Evolutionary conservation across 1,140 invertebrate species (phyloP), one percentile per base, ranked within the genome.

Genomic region (Drosophila guanche): DNA sequence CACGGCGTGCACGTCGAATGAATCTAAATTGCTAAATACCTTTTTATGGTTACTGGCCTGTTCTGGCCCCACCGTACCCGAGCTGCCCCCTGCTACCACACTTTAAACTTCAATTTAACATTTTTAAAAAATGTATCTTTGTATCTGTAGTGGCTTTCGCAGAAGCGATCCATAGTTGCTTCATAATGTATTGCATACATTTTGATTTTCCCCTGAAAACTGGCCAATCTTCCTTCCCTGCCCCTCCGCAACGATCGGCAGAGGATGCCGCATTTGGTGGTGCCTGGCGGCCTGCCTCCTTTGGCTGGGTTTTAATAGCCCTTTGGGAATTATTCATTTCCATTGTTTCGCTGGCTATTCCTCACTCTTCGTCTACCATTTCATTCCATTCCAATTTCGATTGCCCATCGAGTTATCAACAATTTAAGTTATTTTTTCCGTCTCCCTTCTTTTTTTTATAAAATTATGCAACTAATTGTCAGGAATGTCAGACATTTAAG

Each of bases 21-120:
- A 86, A 88, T 88, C 83, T 88, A 88, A 88, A 88, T 88, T 88
- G 83, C 83, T 88, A 88, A 88, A 88, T 88, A 88, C 83, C 83
- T 88, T 88, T 88, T 88, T 88, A 88, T 88, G 83, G 83, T 88
- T 78, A 62, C 68, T 78, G 51, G 41, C 73, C 57, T 62, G 55
- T 55, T 46, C 55, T 51, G 45, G 47, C 46, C 5, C 25, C 33
- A 37, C 63, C 25, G 20, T 25, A n/a, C 43, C 45, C 57, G 43
- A 45, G 47, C 60, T 72, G 25, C 47, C 48, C 25, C 33, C 16
- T 62, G 76, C 73, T 74, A 37, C 33, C 33, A 12, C 33, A 37
- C 33, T 37, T 37, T 37, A 37, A 69, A 62, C 75, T 76, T 88
- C 75, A 83, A 88, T 88, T 88, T 83, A 88, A 88, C 75, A 88